phyloP scores from a whole-genome alignment of 2,797 vertebrate species.

The Cyclopterus lumpus region DNA sequence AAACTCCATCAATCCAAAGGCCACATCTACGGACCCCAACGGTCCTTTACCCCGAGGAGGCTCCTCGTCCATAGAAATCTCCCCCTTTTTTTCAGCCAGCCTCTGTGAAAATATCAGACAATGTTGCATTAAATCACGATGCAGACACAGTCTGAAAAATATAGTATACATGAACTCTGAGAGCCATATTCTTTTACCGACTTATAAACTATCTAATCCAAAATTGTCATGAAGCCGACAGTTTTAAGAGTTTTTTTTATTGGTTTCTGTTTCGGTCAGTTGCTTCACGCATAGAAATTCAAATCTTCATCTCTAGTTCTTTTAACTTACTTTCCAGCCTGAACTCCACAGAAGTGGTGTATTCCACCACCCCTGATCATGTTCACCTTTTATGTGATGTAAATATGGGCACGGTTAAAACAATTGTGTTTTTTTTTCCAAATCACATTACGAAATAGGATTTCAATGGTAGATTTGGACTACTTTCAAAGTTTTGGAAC shows the following conservation, averaged over 20 bases:
- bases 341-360: not conserved
- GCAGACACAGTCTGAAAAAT: conserved; percentile 17
- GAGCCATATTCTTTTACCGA: not conserved
- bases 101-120: conserved; percentile 18
- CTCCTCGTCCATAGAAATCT: conserved; percentile 32
- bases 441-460: not conserved
- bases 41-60: conserved; percentile 22
- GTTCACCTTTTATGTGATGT: not conserved
- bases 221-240: conserved; percentile 13
- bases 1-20: conserved; percentile 60
- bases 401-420: conserved; percentile 19
- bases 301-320: not conserved
- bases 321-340: conserved; percentile 10
- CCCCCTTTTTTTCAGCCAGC: not conserved
- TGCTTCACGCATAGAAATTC: conserved; percentile 5
- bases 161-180: not conserved
- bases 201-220: not conserved
- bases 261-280: conserved; percentile 17
- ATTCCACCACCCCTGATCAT: conserved; percentile 12
- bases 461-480: not conserved
- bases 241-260: conserved; percentile 12
- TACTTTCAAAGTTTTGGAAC: conserved; percentile 4
- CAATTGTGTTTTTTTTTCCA: conserved; percentile 4
- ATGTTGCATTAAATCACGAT: conserved; percentile 7
- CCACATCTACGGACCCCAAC: conserved; percentile 52